Base-by-base conservation (phyloP, 1,140 invertebrate species). In the Monochamus saltuarius region DNA sequence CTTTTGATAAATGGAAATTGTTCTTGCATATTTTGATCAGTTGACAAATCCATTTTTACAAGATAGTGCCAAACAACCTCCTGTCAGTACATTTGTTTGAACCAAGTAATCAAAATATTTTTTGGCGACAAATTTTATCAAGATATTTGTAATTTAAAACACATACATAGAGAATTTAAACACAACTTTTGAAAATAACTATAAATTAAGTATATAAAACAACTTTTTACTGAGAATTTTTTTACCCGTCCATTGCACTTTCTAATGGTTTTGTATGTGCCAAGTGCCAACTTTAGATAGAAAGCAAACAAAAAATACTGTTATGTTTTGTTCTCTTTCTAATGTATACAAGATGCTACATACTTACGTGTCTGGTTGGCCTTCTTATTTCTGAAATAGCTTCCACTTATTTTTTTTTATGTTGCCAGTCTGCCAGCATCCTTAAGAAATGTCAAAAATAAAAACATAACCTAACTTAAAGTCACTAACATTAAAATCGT, bases 31-130 rank as follows among this genome's bases (percentile, higher is more conserved):
- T 55, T 49, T 51, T 50, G 46, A 62, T 56, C 52, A 39, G 57
- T 51, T 67, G 67, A 67, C 65, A 69, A 62, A 51, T 69, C 65
- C 67, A 69, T 69, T 65, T 61, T 69, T 52, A 45, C 54, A 56
- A 47, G 52, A 55, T 42, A 57, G 45, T 40, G 6, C 14, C 37
- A 45, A 56, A 56, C 53, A 56, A 51, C 16, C n/a, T 9, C 29
- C 49, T 37, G 35, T 47, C 39, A 40, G 40, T 37, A 57, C 56
- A 56, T 62, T 62, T 61, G 59, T 54, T 59, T 59, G 22, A 29
- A 29, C n/a, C 22, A 29, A 29, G 22, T 29, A 29, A 29, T 29
- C 22, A 29, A 29, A 34, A 53, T 57, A 58, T 42, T 56, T 29
- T 39, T 39, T 56, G 22, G 6, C 22, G 2, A 29, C 22, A 56